Conservation (phyloP, 2,888 invertebrate species). For the Rosalia funebris region DNA sequence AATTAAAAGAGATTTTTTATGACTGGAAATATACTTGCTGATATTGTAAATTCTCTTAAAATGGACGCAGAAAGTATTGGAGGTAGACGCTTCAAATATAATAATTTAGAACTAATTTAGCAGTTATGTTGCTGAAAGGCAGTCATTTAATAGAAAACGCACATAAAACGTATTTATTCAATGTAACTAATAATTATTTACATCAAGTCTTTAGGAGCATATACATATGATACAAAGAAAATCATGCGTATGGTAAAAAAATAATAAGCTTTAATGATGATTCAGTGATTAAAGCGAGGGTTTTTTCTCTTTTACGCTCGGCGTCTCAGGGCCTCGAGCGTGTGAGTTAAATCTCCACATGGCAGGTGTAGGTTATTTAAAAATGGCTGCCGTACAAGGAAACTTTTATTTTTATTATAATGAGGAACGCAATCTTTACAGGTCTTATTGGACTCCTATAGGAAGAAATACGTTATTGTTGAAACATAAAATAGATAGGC, state of each 20-base stretch:
- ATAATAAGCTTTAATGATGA: constrained; percentile 7
- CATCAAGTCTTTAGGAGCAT: neutral
- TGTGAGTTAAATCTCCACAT: constrained; percentile 31
- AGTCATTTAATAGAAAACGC: too few relatives aligned
- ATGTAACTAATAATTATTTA: neutral
- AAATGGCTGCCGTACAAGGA: constrained; percentile 38
- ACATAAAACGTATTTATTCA: too few relatives aligned
- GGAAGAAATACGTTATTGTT: constrained; percentile 30
- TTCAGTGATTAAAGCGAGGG: constrained; percentile 4
- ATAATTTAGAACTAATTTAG: too few relatives aligned
- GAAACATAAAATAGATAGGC: constrained; percentile 20
- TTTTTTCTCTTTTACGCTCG: constrained; percentile 6
- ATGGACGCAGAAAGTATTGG: too few relatives aligned
- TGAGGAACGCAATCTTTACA: constrained; percentile 26
- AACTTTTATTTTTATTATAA: constrained; percentile 32
- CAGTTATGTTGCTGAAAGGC: too few relatives aligned
- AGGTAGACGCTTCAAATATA: too few relatives aligned
- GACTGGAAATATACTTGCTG: too few relatives aligned
- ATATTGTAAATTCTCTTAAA: too few relatives aligned
- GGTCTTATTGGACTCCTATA: constrained; percentile 28
- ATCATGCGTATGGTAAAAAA: constrained; percentile 3
- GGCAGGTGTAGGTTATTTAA: constrained; percentile 41
- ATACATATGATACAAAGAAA: neutral
- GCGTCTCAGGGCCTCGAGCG: constrained; percentile 18
- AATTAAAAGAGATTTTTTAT: too few relatives aligned